Percentiles rank a stretch among this genome's conserved stretches.
These are phyloP conservation scores for Phoebastria nigripes DNA, from an alignment of 2,797 vertebrate genomes.

Conservation along the genomic window DNA sequence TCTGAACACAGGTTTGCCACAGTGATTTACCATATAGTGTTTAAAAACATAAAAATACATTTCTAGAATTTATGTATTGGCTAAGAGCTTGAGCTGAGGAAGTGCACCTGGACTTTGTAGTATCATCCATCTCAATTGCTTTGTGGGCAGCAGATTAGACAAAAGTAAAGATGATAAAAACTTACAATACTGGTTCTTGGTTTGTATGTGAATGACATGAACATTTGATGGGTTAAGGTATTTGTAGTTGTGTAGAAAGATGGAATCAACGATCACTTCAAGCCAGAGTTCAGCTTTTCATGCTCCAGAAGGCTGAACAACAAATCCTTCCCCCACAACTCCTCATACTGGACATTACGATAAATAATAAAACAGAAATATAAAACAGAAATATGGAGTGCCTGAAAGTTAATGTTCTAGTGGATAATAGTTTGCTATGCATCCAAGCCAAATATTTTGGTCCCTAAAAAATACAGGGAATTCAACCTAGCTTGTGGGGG, in stretches of 20 bases:
- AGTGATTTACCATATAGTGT: background rate
- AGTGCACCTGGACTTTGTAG: background rate
- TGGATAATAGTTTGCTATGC: background rate
- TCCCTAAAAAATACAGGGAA: background rate
- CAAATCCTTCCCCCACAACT: background rate
- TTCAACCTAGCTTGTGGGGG: background rate
- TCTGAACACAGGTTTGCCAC: background rate
- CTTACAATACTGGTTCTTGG: background rate
- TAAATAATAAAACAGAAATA: background rate
- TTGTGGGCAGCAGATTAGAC: background rate
- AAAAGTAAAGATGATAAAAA: background rate
- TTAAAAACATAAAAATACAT: background rate
- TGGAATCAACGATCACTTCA: background rate
- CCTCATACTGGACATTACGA: background rate
- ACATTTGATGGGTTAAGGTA: background rate
- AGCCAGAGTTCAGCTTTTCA: background rate
- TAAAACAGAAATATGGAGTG: background rate
- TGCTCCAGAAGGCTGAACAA: background rate
- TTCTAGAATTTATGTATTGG: background rate
- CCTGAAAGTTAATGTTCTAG: background rate
- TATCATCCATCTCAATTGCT: background rate
- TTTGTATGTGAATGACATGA: background rate
- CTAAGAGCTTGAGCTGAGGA: background rate
- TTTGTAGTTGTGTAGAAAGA: background rate
- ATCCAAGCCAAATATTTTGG: background rate